Conservation (phyloP, 2,888 invertebrate species). For the Cerastoderma edule region DNA sequence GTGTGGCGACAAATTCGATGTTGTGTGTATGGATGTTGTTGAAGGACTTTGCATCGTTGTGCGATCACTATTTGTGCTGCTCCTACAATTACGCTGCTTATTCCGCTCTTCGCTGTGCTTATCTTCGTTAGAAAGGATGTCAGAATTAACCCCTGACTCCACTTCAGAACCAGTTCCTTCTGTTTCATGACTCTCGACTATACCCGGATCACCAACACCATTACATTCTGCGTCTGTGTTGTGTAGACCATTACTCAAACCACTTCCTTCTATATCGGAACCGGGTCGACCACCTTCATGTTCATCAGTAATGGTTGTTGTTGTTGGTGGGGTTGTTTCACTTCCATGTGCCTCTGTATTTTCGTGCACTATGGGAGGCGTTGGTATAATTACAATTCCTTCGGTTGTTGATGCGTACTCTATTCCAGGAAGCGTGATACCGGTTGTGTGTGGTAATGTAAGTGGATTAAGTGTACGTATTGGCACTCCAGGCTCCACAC, state of each 20-base stretch:
- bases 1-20: no score
- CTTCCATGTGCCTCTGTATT: background rate
- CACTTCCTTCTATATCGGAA: background rate
- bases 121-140: slow-evolving; percentile 8
- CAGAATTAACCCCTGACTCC: slow-evolving; percentile 12
- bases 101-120: background rate
- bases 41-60: background rate
- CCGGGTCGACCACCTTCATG: background rate
- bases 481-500: slow-evolving; percentile 12
- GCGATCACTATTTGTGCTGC: background rate
- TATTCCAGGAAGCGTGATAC: background rate
- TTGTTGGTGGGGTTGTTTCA: background rate
- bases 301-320: background rate
- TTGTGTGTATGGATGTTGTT: no score
- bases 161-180: slow-evolving; percentile 13
- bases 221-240: background rate
- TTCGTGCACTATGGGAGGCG: slow-evolving; percentile 5
- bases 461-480: slow-evolving; percentile 23
- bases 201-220: background rate
- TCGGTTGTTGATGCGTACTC: slow-evolving; percentile 15
- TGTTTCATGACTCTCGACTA: slow-evolving; percentile 3
- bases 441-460: background rate
- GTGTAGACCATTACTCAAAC: slow-evolving; percentile 18
- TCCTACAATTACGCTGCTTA: background rate
- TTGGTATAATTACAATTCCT: slow-evolving; percentile 29